A percentile compares a stretch with the other conserved stretches of the same genome.
Evolutionary conservation across 2,113 vertebrate species (phyloP).

Genomic region (Melospiza melodia): DNA sequence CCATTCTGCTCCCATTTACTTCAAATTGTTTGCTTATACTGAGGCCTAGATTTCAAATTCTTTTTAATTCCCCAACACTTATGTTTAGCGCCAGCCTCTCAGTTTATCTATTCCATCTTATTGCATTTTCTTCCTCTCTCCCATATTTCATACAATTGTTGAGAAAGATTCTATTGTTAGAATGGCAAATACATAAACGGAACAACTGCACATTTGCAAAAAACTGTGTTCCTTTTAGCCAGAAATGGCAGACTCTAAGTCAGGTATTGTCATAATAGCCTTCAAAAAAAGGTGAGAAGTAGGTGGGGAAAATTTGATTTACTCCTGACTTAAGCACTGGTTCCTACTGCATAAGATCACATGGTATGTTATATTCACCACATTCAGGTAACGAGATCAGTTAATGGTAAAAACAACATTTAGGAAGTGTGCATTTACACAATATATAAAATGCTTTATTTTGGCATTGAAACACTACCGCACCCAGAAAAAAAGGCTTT

Average conservation of each 20-base stretch:
- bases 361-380: background rate
- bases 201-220: background rate
- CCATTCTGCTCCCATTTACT: background rate
- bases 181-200: background rate
- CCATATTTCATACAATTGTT: background rate
- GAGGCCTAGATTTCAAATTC: background rate
- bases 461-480: background rate
- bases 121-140: background rate
- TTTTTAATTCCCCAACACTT: background rate
- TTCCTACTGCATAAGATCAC: background rate
- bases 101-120: background rate
- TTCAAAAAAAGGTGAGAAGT: background rate
- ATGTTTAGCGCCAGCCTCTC: background rate
- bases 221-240: background rate
- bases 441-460: background rate
- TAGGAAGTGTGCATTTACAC: background rate
- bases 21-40: background rate
- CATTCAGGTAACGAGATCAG: background rate
- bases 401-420: background rate
- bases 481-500: background rate
- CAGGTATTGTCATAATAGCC: background rate
- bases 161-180: background rate
- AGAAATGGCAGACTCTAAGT: background rate
- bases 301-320: background rate
- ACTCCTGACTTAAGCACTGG: background rate